Evolutionary conservation across 2,888 invertebrate species (phyloP).

Genomic region (Julus scanicus): DNA sequence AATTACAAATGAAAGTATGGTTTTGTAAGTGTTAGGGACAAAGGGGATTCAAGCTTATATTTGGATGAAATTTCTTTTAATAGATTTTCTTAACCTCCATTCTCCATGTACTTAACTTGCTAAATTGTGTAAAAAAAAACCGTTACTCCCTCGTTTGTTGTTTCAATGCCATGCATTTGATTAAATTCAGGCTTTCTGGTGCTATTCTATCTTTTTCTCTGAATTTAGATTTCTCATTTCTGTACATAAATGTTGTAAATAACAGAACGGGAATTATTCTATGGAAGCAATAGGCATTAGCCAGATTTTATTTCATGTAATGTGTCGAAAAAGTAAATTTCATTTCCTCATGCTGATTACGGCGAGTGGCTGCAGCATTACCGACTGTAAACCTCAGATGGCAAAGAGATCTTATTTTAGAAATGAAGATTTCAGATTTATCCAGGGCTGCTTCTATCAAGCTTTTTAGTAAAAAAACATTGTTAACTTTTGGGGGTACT

Average conservation of each 20-base stretch:
- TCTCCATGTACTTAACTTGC: too few species aligned
- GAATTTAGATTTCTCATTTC: neutral
- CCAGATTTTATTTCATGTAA: constrained; percentile 12
- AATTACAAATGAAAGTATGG: too few species aligned
- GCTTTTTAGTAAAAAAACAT: too few species aligned
- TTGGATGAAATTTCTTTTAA: too few species aligned
- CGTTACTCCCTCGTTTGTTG: neutral
- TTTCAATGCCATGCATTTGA: neutral
- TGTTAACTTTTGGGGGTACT: too few species aligned
- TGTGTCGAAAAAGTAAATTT: neutral
- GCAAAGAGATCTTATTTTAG: too few species aligned
- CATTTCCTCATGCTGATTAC: neutral
- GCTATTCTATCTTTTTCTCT: neutral
- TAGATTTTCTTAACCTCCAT: too few species aligned
- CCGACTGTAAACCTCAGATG: neutral
- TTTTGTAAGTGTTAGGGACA: too few species aligned
- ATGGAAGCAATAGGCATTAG: constrained; percentile 40
- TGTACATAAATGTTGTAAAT: constrained; percentile 41
- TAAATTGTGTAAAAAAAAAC: too few species aligned
- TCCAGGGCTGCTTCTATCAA: too few species aligned
- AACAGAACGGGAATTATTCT: constrained; percentile 16
- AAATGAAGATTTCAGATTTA: too few species aligned
- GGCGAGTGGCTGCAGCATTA: neutral
- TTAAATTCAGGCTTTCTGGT: neutral
- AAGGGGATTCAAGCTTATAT: too few species aligned